These are phyloP conservation scores for Papilio demoleus DNA, from an alignment of 2,888 invertebrate genomes.

Conservation along the genomic window DNA sequence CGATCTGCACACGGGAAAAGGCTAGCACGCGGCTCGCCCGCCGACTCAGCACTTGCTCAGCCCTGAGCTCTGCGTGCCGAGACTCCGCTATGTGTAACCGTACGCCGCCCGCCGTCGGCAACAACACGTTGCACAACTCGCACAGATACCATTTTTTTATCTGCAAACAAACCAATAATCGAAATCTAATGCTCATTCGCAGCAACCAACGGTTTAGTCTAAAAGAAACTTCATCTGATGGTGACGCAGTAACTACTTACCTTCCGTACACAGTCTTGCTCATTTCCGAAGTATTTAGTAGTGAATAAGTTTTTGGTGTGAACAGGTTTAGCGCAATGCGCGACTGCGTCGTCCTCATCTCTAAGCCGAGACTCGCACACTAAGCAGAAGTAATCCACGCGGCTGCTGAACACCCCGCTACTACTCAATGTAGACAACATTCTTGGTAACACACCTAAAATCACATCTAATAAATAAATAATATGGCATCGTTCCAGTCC, in stretches of 20 bases:
- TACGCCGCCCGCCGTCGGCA: constrained; percentile 57
- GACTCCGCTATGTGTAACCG: constrained; percentile 57
- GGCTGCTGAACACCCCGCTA: constrained; percentile 28
- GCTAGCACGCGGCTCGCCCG: constrained; percentile 51
- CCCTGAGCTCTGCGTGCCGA: constrained; percentile 54
- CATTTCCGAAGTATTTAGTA: constrained; percentile 49
- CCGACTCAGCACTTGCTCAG: constrained; percentile 47
- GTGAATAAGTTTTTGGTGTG: constrained; percentile 51
- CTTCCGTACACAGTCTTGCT: constrained; percentile 57
- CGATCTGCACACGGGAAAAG: constrained; percentile 54
- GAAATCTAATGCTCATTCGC: not conserved
- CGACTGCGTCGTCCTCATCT: constrained; percentile 48
- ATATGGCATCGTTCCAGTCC: not conserved
- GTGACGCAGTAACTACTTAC: constrained; percentile 48
- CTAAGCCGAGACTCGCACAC: constrained; percentile 55
- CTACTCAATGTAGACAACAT: constrained; percentile 27
- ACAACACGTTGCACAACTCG: constrained; percentile 59
- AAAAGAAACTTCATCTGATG: too few relatives aligned
- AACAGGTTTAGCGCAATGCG: constrained; percentile 49
- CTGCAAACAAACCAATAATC: constrained; percentile 50
- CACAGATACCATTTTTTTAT: constrained; percentile 66
- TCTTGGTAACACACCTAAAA: not conserved
- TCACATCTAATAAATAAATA: not conserved
- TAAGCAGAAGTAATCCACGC: constrained; percentile 57
- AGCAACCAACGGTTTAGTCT: too few relatives aligned